Base-by-base conservation (phyloP, 2,113 vertebrate species). In the Muntiacus muntjak region DNA sequence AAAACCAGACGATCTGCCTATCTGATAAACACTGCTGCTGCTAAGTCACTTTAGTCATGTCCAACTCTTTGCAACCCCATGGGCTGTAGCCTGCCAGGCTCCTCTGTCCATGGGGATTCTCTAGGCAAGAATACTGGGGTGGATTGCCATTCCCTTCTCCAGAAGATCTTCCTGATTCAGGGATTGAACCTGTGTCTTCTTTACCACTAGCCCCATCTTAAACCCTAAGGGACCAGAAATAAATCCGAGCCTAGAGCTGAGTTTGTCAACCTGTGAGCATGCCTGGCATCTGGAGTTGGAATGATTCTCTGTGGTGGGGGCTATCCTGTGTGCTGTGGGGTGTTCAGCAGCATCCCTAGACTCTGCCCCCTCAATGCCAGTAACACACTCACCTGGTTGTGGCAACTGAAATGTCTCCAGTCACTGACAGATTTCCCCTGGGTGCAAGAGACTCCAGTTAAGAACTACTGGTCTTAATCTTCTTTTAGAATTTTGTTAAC, bases 301-400 rank as follows among this genome's bases (percentile, higher is more conserved):
- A 19, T 33, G 1, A 33, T 21, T 45, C 71, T 55, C 30, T 19
- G 14, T 10, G 9, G 23, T 6, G 5, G 25, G 17, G 8, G 21
- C 64, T 14, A 0, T 12, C 33, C 3, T 45, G 50, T 3, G n/a
- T 7, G 6, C 28, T 7, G 4, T 0, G 7, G 30, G 33, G 17
- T 11, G 26, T 21, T 25, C 0, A 25, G n/a, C 60, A 52, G 83
- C 12, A 15, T 1, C 58, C 43, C 76, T 52, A 54, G 15, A 1
- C 74, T 89, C 79, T 10, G 26, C 36, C 5, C 16, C 19, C 7
- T 15, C 43, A 12, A 11, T 11, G 19, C 13, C n/a, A 17, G 13
- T 8, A 17, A 17, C 16, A 6, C 23, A 83, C 19, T 30, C 13
- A 17, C 47, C 64, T 3, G 33, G 30, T 4, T 8, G n/a, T 36